These are phyloP conservation scores for Tryphoninae sp. DNA, from an alignment of 2,888 invertebrate genomes.

Conservation along the genomic window DNA sequence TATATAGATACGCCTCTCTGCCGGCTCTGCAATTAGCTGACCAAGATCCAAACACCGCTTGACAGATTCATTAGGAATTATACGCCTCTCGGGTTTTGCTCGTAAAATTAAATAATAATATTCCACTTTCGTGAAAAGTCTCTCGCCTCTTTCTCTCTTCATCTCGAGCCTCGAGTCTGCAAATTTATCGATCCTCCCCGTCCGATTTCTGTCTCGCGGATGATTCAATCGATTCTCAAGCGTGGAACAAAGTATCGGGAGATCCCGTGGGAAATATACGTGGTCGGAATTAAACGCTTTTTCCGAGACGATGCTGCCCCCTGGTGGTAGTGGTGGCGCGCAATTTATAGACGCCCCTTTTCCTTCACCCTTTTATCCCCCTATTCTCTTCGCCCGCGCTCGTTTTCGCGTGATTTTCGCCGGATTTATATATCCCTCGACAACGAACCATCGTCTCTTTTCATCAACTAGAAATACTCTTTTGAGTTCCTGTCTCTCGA, in stretches of 20 bases:
- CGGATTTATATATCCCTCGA: constrained; percentile 58
- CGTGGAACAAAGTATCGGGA: constrained; percentile 66
- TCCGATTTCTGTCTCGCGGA: constrained; percentile 69
- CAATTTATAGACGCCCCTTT: constrained; percentile 52
- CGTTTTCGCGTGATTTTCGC: constrained; percentile 47
- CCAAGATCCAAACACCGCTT: constrained; percentile 28
- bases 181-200: constrained; percentile 55
- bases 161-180: constrained; percentile 34
- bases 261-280: constrained; percentile 74
- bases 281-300: constrained; percentile 71
- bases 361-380: constrained; percentile 28
- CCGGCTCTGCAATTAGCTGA: constrained; percentile 52
- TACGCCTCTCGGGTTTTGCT: constrained; percentile 37
- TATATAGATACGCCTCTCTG: constrained; percentile 4
- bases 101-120: constrained; percentile 53
- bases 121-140: constrained; percentile 47
- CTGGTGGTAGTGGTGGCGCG: constrained; percentile 22
- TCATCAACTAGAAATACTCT: constrained; percentile 47
- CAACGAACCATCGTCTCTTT: constrained; percentile 57
- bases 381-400: constrained; percentile 16
- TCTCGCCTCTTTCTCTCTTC: not conserved
- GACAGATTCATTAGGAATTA: constrained; percentile 58
- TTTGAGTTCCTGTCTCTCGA: constrained; percentile 34
- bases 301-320: constrained; percentile 61
- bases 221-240: constrained; percentile 71